These are phyloP conservation scores for Drosophila hamatofila DNA, from an alignment of 2,888 invertebrate species.

Conservation along the genomic window DNA sequence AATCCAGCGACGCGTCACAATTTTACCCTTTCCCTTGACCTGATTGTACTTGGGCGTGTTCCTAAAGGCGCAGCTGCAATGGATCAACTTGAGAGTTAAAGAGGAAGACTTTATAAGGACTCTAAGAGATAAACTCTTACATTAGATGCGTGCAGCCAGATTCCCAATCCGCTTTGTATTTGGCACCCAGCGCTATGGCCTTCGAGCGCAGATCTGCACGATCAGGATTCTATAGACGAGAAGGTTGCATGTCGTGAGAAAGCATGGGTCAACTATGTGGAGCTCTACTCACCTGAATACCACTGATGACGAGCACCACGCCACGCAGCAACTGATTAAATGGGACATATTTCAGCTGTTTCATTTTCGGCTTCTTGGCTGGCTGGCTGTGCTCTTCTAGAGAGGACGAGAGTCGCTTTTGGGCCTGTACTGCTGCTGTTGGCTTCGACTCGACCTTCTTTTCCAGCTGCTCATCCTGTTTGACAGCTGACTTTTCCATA, in stretches of 20 bases:
- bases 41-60: constrained; percentile 95
- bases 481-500: constrained; percentile 22
- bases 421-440: constrained; percentile 6
- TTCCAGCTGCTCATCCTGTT: background rate
- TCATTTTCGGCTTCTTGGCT: constrained; percentile 73
- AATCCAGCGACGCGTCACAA: constrained; percentile 91
- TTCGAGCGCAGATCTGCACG: constrained; percentile 89
- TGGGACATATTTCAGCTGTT: constrained; percentile 83
- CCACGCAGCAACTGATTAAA: constrained; percentile 88
- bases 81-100: background rate
- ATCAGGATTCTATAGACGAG: constrained; percentile 89
- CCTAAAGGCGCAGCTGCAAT: constrained; percentile 92
- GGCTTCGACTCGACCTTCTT: background rate
- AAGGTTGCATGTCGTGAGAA: background rate
- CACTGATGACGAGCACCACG: constrained; percentile 93
- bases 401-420: constrained; percentile 68
- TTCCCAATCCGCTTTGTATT: constrained; percentile 91
- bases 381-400: constrained; percentile 31
- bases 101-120: background rate
- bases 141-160: constrained; percentile 92
- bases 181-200: constrained; percentile 92
- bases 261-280: background rate
- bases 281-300: constrained; percentile 86
- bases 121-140: constrained; percentile 86
- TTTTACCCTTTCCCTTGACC: constrained; percentile 88